Base-by-base conservation (phyloP, 1,140 invertebrate species). In the Trichonephila clavipes region DNA sequence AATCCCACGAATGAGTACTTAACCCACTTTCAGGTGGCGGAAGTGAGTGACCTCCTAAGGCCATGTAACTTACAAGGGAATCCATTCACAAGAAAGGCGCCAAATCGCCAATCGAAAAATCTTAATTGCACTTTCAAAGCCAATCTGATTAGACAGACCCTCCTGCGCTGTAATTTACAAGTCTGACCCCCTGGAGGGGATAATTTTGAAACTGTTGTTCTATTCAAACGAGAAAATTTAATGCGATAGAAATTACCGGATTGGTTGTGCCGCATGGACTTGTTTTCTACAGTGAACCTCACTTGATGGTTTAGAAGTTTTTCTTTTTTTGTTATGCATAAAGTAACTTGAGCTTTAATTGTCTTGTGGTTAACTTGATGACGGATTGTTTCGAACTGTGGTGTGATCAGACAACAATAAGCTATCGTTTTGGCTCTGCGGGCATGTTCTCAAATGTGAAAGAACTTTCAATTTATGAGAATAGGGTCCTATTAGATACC, bases 1-100 rank as follows among this genome's bases (percentile, higher is more conserved):
- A 89, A 89, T 89, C 88, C 88, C 88, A 89, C 88, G 88, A 66
- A 89, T 19, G 18, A 12, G 18, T 64, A 77, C 88, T 89, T 89
- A 89, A 89, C 88, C 88, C 88, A 89, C 88, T 89, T 89, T 89
- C 66, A 18, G 3, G 10, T 59, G 51, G 69, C 88, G 88, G 88
- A 89, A 89, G 86, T 40, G 61, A 66, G 59, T 40, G 87, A 44
- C 88, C 88, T 44, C 40, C 40, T 51, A 24, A 72, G 64, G 88
- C 69, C 44, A 66, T 24, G 64, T 12, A n/a, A n/a, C 87, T 58
- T 69, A 40, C 88, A 7, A 16, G 19, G 19, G 34, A 77, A 40
- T 19, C 28, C 28, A 77, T 40, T 34, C 28, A 40, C 34, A 77
- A 14, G n/a, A 12, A 24, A 69, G 66, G 7, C 66, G 66, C 21